Evolutionary conservation across 2,888 invertebrate genomes (phyloP), one percentile per base, ranked within the genome.

Genomic region (Hydropsyche betteni): DNA sequence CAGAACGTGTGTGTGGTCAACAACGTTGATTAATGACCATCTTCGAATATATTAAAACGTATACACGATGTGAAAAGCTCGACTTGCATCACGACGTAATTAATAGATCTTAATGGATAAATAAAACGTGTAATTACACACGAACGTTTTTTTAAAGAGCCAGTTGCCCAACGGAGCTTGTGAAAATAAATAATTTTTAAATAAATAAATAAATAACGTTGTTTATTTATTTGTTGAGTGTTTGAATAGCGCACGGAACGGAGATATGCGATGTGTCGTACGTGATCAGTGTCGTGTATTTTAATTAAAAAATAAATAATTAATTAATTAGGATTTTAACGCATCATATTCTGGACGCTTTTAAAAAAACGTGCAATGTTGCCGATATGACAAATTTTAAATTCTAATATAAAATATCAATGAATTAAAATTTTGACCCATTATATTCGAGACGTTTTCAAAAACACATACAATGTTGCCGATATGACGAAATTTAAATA

Each of bases 41-140:
- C 64, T 64, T 64, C 36, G 34, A 36, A 64, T 64, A 10, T 64
- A 64, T 36, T 34, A n/a, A 64, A 64, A 64, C 36, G 36, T 64
- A 34, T 64, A 34, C 34, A 64, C 36, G 36, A 64, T 36, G 34
- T n/a, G 12, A 36, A 36, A 64, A 36, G 36, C 33, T 24, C 16
- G n/a, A 64, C 36, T 34, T 64, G 64, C 36, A 64, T 64, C 64
- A 36, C 64, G 64, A 64, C 64, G 36, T 64, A 64, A 64, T 64
- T 64, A 64, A 64, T 36, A 64, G 34, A 64, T 64, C 64, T 64
- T 58, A 58, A 58, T 58, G 58, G 58, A 16, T 58, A 58, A 24
- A 58, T 58, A 58, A 58, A 58, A 58, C 24, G 58, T 24, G 58
- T 58, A 58, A 58, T 58, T 58, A 58, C 58, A 16, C 16, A 24